Evolutionary conservation across 2,888 invertebrate genomes (phyloP), one percentile per base, ranked within the genome.

Genomic region (Dusona sp.): DNA sequence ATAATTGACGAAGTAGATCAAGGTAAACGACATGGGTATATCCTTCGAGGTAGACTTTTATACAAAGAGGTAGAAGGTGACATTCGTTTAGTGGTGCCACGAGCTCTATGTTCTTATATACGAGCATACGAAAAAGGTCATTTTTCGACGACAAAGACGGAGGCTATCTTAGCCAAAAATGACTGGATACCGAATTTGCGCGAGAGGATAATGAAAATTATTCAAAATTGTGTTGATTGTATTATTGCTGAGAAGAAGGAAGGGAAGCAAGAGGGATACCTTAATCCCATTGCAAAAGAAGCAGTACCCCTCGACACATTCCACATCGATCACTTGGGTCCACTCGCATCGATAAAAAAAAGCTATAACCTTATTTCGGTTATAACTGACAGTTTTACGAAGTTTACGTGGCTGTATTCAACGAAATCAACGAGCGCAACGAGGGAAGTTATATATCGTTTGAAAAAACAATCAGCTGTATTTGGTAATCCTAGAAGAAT

Each of bases 401-500:
- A 57, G 29, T 92, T 91, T 86, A 85, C 87, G 1, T 92, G 91
- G 92, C 36, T 91, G n/a, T 91, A 91, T 80, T 83, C 91, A 9
- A 90, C 90, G 1, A 91, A 90, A 83, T 88, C 90, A 0, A 91
- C 90, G 9, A 89, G 88, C 19, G 84, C 90, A 2, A 88, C 87
- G n/a, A n/a, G n/a, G 29, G 93, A 94, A 73, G 91, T 90, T 0
- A 79, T 94, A 13, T 51, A 89, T 3, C 91, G 91, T 83, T 70
- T 94, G 0, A 83, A 82, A n/a, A 67, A 82, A n/a, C 92, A 93
- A 70, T 90, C 92, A 70, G 87, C 88, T 29, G 87, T 79, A 9
- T 94, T 94, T 90, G 94, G 93, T 11, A 93, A 93, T 83, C 93
- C 94, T 11, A 83, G 72, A n/a, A 88, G 90, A 36, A 91, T 94